Percentiles rank a stretch among this genome's conserved stretches.
Conservation (phyloP, 92 coral and sea anemone species). For the Epizoanthus stellaris region DNA sequence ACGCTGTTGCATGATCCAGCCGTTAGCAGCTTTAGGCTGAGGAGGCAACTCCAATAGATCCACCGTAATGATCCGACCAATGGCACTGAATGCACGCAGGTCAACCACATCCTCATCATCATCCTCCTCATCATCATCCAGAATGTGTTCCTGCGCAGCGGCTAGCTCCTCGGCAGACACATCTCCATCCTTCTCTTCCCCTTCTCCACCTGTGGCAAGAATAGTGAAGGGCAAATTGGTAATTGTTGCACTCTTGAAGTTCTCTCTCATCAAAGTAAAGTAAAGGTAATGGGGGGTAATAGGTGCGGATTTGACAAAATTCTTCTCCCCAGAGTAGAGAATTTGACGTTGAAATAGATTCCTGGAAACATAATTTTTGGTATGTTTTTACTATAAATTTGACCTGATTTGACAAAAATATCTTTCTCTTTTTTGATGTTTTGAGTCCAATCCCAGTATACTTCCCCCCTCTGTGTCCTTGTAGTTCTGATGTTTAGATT, state of each 20-base stretch:
- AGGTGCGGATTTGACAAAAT: too few species aligned
- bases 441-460: too few species aligned
- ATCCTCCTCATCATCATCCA: conserved; percentile 82
- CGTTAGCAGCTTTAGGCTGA: conserved; percentile 85
- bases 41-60: conserved; percentile 93
- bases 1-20: conserved; percentile 96
- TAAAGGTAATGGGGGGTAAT: not conserved
- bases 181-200: conserved; percentile 50
- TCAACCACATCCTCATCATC: conserved; percentile 98
- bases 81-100: conserved; percentile 86
- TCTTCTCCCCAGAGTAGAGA: too few species aligned
- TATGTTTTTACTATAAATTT: too few species aligned
- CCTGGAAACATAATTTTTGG: too few species aligned
- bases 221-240: not conserved
- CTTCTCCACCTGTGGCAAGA: conserved; percentile 33
- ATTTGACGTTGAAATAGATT: too few species aligned
- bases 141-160: conserved; percentile 38
- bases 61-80: conserved; percentile 79
- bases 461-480: too few species aligned
- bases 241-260: not conserved
- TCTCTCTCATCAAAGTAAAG: not conserved
- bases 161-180: conserved; percentile 52
- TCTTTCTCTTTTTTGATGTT: too few species aligned
- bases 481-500: too few species aligned
- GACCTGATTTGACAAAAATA: too few species aligned